phyloP scores from a whole-genome alignment of 2,797 vertebrate genomes.

The Psittacula derbiana region DNA sequence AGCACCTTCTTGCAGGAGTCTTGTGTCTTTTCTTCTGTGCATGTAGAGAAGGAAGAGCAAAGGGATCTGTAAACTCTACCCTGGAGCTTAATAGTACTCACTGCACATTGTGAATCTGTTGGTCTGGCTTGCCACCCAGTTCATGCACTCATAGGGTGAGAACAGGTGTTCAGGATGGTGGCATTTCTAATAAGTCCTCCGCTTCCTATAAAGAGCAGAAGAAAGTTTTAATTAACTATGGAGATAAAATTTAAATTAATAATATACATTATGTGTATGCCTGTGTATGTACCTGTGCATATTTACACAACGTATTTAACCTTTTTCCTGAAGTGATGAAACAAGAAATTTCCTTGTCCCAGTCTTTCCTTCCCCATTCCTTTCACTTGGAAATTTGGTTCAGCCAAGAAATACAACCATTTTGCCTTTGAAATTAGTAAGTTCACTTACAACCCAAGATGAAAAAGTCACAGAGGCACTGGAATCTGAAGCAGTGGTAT shows the following conservation, averaged over 20 bases:
- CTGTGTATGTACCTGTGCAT: neutral
- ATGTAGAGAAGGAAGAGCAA: neutral
- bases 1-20: rapidly evolving
- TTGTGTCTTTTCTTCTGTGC: neutral
- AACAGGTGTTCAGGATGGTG: neutral
- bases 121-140: neutral
- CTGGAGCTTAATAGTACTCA: neutral
- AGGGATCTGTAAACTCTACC: neutral
- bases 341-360: neutral
- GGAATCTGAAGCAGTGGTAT: neutral
- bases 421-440: neutral
- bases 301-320: neutral
- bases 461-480: neutral
- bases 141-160: rapidly evolving
- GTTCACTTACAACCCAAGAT: neutral
- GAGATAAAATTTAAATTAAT: neutral
- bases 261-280: neutral
- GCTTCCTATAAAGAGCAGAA: neutral
- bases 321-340: neutral
- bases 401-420: neutral
- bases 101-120: rapidly evolving
- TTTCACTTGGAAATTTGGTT: neutral
- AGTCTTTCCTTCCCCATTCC: neutral
- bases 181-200: neutral
- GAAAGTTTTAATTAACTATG: neutral